Percentiles rank a stretch among this genome's conserved stretches.
phyloP scores from a whole-genome alignment of 2,888 invertebrate species.

The Phorcus lineatus region DNA sequence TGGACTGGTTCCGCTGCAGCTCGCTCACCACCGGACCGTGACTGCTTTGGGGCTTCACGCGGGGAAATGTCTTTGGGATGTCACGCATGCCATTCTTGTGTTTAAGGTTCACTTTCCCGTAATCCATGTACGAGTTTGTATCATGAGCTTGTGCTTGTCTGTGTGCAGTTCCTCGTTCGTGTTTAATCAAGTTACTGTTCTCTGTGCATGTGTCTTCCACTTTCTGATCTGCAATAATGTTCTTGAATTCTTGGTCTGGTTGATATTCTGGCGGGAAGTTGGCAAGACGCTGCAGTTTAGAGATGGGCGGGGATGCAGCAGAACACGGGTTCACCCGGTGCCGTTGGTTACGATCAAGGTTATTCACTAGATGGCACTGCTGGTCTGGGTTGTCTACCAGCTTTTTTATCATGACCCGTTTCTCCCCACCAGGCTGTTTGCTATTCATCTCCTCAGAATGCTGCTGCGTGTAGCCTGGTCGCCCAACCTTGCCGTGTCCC shows the following conservation, averaged over 20 bases:
- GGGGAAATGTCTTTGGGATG: slow-evolving; percentile 52
- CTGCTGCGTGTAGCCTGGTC: neutral
- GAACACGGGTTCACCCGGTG: neutral
- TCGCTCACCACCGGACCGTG: slow-evolving; percentile 31
- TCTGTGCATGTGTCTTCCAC: slow-evolving; percentile 36
- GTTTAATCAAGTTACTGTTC: neutral
- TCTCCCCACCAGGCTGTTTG: slow-evolving; percentile 44
- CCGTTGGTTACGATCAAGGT: neutral
- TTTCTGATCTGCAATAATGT: slow-evolving; percentile 54
- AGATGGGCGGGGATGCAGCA: slow-evolving; percentile 36
- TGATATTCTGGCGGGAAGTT: slow-evolving; percentile 39
- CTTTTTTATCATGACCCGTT: slow-evolving; percentile 31
- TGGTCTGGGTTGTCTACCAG: neutral
- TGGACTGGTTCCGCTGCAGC: slow-evolving; percentile 25
- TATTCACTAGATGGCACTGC: neutral
- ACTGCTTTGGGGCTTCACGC: slow-evolving; percentile 44
- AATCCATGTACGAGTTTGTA: neutral
- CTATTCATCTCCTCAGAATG: slow-evolving; percentile 9
- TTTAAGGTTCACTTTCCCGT: neutral
- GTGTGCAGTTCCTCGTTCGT: neutral
- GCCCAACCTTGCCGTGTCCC: neutral
- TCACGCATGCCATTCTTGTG: neutral
- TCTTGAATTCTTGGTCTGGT: slow-evolving; percentile 51
- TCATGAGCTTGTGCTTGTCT: neutral
- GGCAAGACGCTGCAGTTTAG: slow-evolving; percentile 48